phyloP scores from a whole-genome alignment of 2,113 vertebrate genomes.

The Catharus bicknelli region DNA sequence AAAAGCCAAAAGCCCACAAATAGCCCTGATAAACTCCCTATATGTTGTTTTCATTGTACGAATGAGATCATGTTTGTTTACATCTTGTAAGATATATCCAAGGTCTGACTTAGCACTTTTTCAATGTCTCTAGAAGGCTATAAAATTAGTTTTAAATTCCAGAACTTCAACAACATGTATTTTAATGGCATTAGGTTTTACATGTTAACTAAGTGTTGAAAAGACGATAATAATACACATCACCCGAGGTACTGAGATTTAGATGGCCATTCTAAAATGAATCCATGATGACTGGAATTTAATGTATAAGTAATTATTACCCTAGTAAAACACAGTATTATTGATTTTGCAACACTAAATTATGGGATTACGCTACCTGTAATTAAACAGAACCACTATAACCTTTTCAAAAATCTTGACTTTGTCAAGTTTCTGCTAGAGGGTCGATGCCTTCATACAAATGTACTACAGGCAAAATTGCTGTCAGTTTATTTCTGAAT shows the following conservation, averaged over 20 bases:
- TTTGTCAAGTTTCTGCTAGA: neutral
- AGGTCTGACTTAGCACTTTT: neutral
- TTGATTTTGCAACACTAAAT: neutral
- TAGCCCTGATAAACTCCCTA: accelerated
- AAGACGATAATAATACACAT: neutral
- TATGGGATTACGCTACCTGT: neutral
- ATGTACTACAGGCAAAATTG: neutral
- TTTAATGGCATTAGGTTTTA: neutral
- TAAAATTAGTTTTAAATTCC: neutral
- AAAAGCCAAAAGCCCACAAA: neutral
- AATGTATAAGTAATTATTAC: neutral
- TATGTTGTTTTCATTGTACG: neutral
- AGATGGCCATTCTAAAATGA: neutral
- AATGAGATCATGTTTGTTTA: neutral
- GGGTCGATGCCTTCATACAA: neutral
- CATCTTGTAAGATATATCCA: neutral
- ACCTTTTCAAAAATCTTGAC: neutral
- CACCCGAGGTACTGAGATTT: neutral
- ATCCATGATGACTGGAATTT: neutral
- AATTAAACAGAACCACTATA: neutral
- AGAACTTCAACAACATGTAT: neutral
- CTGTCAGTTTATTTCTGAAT: neutral
- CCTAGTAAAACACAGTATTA: neutral
- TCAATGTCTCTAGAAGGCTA: neutral
- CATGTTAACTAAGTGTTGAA: neutral